Evolutionary conservation across 2,113 vertebrate genomes (phyloP), one percentile per base, ranked within the genome.

Genomic region (Genyomyrus donnyi): DNA sequence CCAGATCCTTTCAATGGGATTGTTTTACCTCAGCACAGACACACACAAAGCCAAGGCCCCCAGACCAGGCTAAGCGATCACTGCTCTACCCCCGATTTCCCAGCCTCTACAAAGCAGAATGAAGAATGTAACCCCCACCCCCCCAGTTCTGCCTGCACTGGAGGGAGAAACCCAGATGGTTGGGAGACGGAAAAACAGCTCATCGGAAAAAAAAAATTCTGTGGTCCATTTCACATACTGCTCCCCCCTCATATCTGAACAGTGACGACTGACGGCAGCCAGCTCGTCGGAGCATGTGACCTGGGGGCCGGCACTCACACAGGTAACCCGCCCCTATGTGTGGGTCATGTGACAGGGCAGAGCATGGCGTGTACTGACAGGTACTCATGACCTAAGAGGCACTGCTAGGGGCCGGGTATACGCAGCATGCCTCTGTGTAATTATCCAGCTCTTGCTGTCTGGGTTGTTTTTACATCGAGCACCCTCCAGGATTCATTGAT

Each of bases 121-220:
- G 85, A 87, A 49, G 50, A 56, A 87, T 87, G 85, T 39, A 39
- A 35, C n/a, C n/a, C n/a, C 49, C 49, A 13, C 24, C n/a, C 15
- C 19, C 17, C 50, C 21, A 35, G 27, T 53, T 19, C 74, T 85
- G 83, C 35, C 45, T 45, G 11, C 5, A 42, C 50, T 53, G 15
- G 50, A 85, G 84, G 48, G 31, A 87, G 45, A 87, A 87, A 39
- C 85, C 50, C 85, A 87, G 85, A 87, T 87, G 85, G 85, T 56
- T 53, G 50, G 15, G 50, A 53, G 85, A 49, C 1, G 85, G 85
- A 53, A 87, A 87, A 87, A 87, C 85, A 87, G 85, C 50, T 53
- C 50, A 53, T 42, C 3, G 48, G n/a, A 50, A 86, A 86, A 86
- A 85, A 87, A 15, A 50, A 86, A 8, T 39, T 56, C 85, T 39